Percentiles rank a stretch among this genome's conserved stretches.
These are phyloP conservation scores for Trialeurodes vaporariorum DNA, from an alignment of 1,140 invertebrate species.

Conservation along the genomic window DNA sequence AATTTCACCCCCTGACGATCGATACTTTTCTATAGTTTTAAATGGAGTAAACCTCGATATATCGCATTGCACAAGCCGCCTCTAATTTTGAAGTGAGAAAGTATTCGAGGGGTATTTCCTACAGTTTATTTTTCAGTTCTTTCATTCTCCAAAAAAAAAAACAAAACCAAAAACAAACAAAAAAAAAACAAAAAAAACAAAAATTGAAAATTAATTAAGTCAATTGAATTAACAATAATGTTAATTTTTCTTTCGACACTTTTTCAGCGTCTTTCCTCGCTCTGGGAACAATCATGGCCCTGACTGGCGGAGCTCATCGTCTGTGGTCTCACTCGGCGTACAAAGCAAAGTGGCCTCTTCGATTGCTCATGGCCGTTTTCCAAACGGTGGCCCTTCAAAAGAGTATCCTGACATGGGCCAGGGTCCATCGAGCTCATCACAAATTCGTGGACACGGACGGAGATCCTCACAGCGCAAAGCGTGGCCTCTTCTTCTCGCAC, in stretches of 20 bases:
- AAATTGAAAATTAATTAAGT: too few species aligned
- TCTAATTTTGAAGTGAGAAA: too few species aligned
- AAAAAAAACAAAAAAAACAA: too few species aligned
- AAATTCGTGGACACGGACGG: conserved; percentile 86
- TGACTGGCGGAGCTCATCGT: conserved; percentile 53
- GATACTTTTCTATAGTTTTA: too few species aligned
- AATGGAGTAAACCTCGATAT: too few species aligned
- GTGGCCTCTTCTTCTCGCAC: conserved; percentile 81
- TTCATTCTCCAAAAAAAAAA: too few species aligned
- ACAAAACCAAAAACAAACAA: too few species aligned
- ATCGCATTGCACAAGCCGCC: too few species aligned
- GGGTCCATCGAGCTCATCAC: conserved; percentile 82
- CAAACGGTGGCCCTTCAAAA: conserved; percentile 34
- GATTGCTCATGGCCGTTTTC: conserved; percentile 40
- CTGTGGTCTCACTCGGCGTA: conserved; percentile 53
- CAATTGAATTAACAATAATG: too few species aligned
- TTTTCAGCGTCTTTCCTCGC: conserved; percentile 33
- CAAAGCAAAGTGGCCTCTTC: conserved; percentile 46
- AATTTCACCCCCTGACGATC: too few species aligned
- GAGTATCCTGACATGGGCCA: conserved; percentile 53
- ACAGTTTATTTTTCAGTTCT: too few species aligned
- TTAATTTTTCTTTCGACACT: conserved; percentile 3
- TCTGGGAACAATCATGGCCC: conserved; percentile 35
- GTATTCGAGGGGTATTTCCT: too few species aligned
- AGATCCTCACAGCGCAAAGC: conserved; percentile 66